A percentile compares a stretch with the other conserved stretches of the same genome.
These are phyloP conservation scores for Yasuhikotakia modesta DNA, from an alignment of 2,797 vertebrate species.

Conservation along the genomic window DNA sequence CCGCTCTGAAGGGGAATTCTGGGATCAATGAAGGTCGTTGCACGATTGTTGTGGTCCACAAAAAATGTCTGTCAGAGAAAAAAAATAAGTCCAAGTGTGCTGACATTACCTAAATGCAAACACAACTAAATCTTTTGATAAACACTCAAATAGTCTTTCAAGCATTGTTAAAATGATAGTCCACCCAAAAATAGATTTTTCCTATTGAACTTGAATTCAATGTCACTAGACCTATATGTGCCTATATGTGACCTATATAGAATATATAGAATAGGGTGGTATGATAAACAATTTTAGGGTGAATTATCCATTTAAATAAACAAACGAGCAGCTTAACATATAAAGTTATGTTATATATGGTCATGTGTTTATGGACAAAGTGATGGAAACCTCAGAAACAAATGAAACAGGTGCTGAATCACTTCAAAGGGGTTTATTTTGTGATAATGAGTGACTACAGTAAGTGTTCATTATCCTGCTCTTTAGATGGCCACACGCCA, in stretches of 20 bases:
- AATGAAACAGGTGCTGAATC: neutral
- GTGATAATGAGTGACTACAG: neutral
- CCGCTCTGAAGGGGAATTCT: slow-evolving; percentile 94
- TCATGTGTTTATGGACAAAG: no score
- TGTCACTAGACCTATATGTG: no score
- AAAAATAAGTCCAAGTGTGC: neutral
- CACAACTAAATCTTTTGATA: neutral
- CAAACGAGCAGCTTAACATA: neutral
- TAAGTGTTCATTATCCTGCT: neutral
- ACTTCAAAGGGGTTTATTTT: neutral
- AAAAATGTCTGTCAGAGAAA: slow-evolving; percentile 87
- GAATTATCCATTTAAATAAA: neutral
- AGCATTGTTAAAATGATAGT: neutral
- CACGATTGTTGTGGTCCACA: slow-evolving; percentile 96
- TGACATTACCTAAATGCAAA: neutral
- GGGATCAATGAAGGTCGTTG: slow-evolving; percentile 96
- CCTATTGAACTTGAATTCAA: no score
- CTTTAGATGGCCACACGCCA: neutral
- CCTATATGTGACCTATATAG: no score
- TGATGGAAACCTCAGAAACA: no score
- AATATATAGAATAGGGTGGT: no score
- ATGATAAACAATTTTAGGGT: no score
- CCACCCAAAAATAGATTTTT: no score
- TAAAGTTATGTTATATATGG: no score
- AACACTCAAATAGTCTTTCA: neutral